Conservation (phyloP, 2,797 vertebrate genomes). For the Pangasius macronema region DNA sequence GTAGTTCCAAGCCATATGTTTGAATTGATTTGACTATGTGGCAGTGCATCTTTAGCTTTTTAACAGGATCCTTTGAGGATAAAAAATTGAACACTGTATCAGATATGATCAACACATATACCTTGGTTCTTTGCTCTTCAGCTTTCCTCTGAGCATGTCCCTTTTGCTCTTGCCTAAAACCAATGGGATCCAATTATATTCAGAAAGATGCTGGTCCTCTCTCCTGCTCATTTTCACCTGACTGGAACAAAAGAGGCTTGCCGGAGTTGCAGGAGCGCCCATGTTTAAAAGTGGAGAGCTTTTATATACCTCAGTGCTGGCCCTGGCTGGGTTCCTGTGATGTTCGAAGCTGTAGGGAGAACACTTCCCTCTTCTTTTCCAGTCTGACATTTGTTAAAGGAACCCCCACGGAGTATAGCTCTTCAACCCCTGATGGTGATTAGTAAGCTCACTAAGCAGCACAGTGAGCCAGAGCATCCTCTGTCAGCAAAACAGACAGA, state of each 20-base stretch:
- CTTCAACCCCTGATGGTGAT: conserved; percentile 45
- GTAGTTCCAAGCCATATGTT: neutral
- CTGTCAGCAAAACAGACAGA: conserved; percentile 34
- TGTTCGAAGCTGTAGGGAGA: conserved; percentile 45
- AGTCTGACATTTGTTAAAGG: conserved; percentile 59
- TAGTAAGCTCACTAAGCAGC: conserved; percentile 34
- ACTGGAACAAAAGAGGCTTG: conserved; percentile 48
- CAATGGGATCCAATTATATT: conserved; percentile 57
- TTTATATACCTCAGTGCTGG: conserved; percentile 33
- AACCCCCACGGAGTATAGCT: conserved; percentile 43
- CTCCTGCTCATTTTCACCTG: conserved; percentile 13
- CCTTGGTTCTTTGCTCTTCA: conserved; percentile 23
- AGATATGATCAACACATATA: neutral
- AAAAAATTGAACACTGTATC: neutral
- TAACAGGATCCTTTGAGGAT: conserved; percentile 7
- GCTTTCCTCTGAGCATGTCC: conserved; percentile 26
- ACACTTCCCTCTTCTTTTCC: conserved; percentile 51
- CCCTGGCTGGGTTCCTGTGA: conserved; percentile 47
- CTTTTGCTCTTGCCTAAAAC: conserved; percentile 48
- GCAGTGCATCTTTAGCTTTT: neutral
- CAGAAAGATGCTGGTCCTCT: conserved; percentile 23
- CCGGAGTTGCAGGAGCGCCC: conserved; percentile 20
- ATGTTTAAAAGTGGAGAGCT: conserved; percentile 43
- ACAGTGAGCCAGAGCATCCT: conserved; percentile 26
- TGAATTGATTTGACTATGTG: conserved; percentile 12